A percentile compares a stretch with the other conserved stretches of the same genome.
Evolutionary conservation across 1,140 invertebrate species (phyloP).

Genomic region (Carposina sasakii): DNA sequence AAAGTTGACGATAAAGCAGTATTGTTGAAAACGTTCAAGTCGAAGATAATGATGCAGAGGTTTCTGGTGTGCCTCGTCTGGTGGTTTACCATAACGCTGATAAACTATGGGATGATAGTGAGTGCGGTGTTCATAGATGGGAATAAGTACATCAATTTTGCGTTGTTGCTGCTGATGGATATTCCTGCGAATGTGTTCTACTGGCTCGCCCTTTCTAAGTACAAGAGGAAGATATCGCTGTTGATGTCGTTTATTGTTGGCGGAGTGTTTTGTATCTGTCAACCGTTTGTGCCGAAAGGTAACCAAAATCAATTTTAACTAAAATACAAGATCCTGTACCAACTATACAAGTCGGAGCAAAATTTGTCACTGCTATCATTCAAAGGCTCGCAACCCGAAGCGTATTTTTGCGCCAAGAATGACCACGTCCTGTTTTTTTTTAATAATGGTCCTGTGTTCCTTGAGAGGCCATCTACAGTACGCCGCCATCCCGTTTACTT

Average conservation of each 20-base stretch:
- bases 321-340: too few relatives aligned
- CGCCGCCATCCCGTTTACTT: too few relatives aligned
- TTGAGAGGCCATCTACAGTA: too few relatives aligned
- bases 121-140: conserved; percentile 84
- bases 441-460: too few relatives aligned
- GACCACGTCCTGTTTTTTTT: too few relatives aligned
- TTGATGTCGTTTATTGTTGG: conserved; percentile 47
- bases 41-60: conserved; percentile 51
- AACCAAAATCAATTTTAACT: too few relatives aligned
- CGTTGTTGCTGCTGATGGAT: conserved; percentile 78
- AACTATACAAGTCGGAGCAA: too few relatives aligned
- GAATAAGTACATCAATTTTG: conserved; percentile 80
- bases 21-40: conserved; percentile 51
- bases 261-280: conserved; percentile 50
- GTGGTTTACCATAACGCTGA: conserved; percentile 83
- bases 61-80: conserved; percentile 78
- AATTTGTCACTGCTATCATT: too few relatives aligned
- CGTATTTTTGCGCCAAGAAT: too few relatives aligned
- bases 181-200: conserved; percentile 81
- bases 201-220: conserved; percentile 50
- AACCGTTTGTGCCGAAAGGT: conserved; percentile 58
- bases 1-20: conserved; percentile 34
- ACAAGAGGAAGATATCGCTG: conserved; percentile 46
- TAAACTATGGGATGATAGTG: conserved; percentile 88
- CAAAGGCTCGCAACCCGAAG: too few relatives aligned